Evolutionary conservation across 2,797 vertebrate genomes (phyloP).

Genomic region (Acipenser transmontanus): DNA sequence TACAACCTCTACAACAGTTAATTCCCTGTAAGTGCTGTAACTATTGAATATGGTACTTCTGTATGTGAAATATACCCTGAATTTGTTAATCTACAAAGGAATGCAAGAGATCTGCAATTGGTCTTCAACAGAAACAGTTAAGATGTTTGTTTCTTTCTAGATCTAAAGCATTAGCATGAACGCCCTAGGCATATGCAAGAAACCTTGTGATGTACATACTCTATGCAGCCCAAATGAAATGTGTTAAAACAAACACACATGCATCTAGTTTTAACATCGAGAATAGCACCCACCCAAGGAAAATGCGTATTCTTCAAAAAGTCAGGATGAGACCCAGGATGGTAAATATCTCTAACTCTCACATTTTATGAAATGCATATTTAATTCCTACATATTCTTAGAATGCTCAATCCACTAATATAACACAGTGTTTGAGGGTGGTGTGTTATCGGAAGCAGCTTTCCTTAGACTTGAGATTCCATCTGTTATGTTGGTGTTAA

Average conservation of each 20-base stretch:
- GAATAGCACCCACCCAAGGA: background rate
- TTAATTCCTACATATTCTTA: background rate
- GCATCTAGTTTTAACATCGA: background rate
- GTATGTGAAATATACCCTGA: slow-evolving; percentile 4
- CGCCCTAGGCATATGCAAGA: background rate
- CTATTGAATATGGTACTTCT: background rate
- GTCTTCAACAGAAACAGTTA: background rate
- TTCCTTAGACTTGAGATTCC: background rate
- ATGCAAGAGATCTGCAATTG: no score
- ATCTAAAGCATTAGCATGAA: background rate
- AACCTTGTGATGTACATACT: background rate
- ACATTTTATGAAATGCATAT: background rate
- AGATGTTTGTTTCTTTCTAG: background rate
- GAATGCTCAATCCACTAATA: background rate
- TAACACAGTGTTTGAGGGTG: background rate
- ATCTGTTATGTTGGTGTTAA: background rate
- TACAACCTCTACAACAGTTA: background rate
- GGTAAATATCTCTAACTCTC: background rate
- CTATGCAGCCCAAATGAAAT: background rate
- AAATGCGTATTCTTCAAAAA: background rate
- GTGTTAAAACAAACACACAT: background rate
- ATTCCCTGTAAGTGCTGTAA: slow-evolving; percentile 6
- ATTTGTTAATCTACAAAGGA: background rate
- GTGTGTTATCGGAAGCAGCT: slow-evolving; percentile 4
- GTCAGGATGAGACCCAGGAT: background rate